Conservation (phyloP, 2,113 vertebrate species). For the Tenebrosternarchus preto region DNA sequence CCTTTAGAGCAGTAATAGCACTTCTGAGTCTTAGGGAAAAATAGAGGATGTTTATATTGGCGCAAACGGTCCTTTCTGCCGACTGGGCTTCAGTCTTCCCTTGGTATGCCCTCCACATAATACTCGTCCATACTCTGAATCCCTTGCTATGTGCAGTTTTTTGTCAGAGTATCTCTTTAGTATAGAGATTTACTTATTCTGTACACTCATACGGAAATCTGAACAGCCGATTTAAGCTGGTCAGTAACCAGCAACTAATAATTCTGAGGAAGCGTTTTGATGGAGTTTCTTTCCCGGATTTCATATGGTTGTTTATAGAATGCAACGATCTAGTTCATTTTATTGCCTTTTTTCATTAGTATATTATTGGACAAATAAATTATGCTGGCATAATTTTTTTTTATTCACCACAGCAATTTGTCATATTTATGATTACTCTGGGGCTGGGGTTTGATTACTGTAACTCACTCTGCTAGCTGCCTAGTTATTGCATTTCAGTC, state of each 20-base stretch:
- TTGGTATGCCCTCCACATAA: slow-evolving; percentile 1
- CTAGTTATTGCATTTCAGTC: slow-evolving; percentile 20
- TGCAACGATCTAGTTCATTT: not conserved
- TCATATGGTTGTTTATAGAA: slow-evolving; percentile 7
- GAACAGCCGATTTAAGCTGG: not conserved
- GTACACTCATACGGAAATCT: not conserved
- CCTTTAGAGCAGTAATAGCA: not conserved
- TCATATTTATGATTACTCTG: slow-evolving; percentile 16
- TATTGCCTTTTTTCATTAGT: slow-evolving; percentile 25
- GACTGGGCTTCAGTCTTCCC: not conserved
- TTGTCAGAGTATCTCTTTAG: not conserved
- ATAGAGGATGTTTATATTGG: no score
- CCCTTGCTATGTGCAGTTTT: not conserved
- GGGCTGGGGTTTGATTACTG: slow-evolving; percentile 6
- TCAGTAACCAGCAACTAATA: slow-evolving; percentile 9
- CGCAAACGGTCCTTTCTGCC: not conserved
- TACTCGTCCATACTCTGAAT: not conserved
- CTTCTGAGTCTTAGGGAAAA: no score
- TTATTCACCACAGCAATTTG: slow-evolving; percentile 34
- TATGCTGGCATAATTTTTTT: slow-evolving; percentile 13
- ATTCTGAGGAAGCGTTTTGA: slow-evolving; percentile 6
- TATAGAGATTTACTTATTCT: not conserved
- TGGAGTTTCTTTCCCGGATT: not conserved
- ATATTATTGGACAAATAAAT: slow-evolving; percentile 30
- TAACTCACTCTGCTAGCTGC: not conserved